phyloP scores from a whole-genome alignment of 2,797 vertebrate genomes.

The Pelochelys cantorii region DNA sequence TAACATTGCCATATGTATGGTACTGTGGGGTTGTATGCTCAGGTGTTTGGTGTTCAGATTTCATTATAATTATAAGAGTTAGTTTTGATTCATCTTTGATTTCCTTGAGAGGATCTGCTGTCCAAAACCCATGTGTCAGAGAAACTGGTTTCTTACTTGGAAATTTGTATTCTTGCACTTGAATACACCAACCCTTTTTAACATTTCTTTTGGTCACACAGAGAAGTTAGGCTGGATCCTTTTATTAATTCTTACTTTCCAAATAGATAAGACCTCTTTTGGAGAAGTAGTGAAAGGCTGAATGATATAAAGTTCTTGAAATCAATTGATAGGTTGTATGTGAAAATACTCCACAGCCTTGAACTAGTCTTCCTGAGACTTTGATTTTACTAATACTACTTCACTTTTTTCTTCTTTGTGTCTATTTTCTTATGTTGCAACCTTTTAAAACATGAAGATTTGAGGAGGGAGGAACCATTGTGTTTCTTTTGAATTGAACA shows the following conservation, averaged over 20 bases:
- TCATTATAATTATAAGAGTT: background rate
- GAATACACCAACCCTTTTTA: background rate
- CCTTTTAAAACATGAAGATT: background rate
- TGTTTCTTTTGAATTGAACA: slow-evolving; percentile 6
- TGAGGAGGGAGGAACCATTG: background rate
- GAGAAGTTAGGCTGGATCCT: background rate
- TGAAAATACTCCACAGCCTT: slow-evolving; percentile 6
- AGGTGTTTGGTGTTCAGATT: background rate
- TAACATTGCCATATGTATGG: background rate
- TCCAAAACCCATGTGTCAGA: background rate
- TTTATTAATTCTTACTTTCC: background rate
- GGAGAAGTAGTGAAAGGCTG: background rate
- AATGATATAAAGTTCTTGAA: slow-evolving; percentile 19
- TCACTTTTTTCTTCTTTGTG: slow-evolving; percentile 9
- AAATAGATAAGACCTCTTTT: background rate
- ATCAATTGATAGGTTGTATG: background rate
- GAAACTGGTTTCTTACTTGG: background rate
- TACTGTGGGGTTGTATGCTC: background rate
- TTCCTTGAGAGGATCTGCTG: background rate
- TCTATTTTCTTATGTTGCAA: background rate
- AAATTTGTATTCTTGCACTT: background rate
- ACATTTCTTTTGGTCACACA: background rate
- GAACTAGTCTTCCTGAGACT: slow-evolving; percentile 60
- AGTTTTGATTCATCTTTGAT: background rate
- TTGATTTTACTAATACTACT: background rate